A percentile compares a stretch with the other conserved stretches of the same genome.
These are phyloP conservation scores for Dioctria linearis DNA, from an alignment of 2,888 invertebrate genomes.

Conservation along the genomic window DNA sequence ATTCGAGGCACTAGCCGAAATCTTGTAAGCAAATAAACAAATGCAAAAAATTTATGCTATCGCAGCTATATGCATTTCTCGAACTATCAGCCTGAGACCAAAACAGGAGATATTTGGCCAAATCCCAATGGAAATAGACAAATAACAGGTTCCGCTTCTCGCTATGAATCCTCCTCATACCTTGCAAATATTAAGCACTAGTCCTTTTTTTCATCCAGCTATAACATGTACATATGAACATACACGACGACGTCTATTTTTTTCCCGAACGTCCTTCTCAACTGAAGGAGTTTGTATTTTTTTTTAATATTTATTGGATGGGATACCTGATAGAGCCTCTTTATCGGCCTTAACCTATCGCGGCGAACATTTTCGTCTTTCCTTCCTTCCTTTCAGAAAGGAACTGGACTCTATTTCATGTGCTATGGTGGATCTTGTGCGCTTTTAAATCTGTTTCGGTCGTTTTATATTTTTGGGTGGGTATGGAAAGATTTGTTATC, in stretches of 20 bases:
- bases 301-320: constrained; percentile 53
- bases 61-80: constrained; percentile 16
- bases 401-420: constrained; percentile 2
- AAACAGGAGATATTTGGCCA: neutral
- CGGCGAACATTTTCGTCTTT: neutral
- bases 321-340: constrained; percentile 50
- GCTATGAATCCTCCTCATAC: no score
- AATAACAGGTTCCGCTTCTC: neutral
- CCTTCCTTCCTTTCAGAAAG: neutral
- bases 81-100: neutral
- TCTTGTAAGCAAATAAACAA: constrained; percentile 40
- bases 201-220: neutral
- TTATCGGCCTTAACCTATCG: constrained; percentile 49
- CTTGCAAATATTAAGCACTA: constrained; percentile 16
- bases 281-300: constrained; percentile 18
- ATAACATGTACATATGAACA: neutral
- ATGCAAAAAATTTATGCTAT: constrained; percentile 47
- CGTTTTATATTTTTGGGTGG: neutral
- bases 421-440: neutral
- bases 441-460: neutral
- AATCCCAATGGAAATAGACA: constrained; percentile 18
- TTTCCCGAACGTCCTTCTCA: no score
- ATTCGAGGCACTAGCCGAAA: constrained; percentile 21
- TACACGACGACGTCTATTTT: no score
- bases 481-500: neutral